Conservation (phyloP, 2,888 invertebrate species). For the Mallateleia sp. region DNA sequence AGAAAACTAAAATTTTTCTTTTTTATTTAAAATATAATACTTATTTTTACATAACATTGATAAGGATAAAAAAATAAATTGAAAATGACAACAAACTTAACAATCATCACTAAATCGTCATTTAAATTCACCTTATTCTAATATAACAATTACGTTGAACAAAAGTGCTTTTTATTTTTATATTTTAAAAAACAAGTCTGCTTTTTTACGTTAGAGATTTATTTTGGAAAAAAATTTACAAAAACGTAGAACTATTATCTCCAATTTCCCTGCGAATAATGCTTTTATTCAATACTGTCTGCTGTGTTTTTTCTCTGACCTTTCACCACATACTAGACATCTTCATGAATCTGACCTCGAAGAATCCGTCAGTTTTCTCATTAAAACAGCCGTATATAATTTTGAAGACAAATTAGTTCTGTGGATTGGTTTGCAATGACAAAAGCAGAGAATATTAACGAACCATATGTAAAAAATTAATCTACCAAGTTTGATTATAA, state of each 20-base stretch:
- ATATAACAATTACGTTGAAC: too few relatives aligned
- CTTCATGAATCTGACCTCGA: conserved; percentile 59
- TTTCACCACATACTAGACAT: conserved; percentile 55
- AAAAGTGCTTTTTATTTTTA: not conserved
- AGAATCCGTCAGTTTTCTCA: conserved; percentile 51
- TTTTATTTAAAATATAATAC: too few relatives aligned
- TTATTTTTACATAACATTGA: too few relatives aligned
- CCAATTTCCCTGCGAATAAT: conserved; percentile 37
- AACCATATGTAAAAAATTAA: not conserved
- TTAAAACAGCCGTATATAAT: conserved; percentile 36
- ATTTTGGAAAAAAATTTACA: not conserved
- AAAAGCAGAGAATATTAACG: conserved; percentile 27
- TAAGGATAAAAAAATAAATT: too few relatives aligned
- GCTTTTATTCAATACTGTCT: conserved; percentile 25
- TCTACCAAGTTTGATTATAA: conserved; percentile 3
- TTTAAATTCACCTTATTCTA: too few relatives aligned
- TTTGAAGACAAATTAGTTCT: conserved; percentile 52
- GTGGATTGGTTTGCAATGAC: conserved; percentile 45
- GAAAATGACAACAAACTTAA: too few relatives aligned
- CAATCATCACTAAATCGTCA: too few relatives aligned
- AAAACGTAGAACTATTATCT: not conserved
- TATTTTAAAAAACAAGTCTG: not conserved
- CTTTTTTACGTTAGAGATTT: not conserved
- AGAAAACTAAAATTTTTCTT: too few relatives aligned
- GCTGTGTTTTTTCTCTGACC: conserved; percentile 53